Percentiles rank a stretch among this genome's conserved stretches.
Evolutionary conservation across 2,888 invertebrate genomes (phyloP).

Genomic region (Caenorhabditis sp.): DNA sequence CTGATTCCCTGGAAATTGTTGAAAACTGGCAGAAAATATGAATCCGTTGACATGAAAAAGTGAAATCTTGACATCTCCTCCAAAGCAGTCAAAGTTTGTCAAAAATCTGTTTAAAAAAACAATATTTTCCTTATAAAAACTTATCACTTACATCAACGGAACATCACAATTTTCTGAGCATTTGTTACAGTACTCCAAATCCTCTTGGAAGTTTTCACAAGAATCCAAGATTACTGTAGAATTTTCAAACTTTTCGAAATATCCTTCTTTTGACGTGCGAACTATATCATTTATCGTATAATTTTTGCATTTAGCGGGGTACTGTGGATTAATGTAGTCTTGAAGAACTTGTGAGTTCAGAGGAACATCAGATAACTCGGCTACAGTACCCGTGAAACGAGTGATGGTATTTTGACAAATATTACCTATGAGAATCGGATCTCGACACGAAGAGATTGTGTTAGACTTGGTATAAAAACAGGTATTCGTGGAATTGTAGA

Average conservation of each 20-base stretch:
- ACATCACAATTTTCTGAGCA: neutral
- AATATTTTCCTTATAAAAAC: neutral
- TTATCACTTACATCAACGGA: neutral
- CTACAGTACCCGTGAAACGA: neutral
- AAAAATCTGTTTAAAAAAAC: slow-evolving; percentile 4
- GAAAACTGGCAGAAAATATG: slow-evolving; percentile 17
- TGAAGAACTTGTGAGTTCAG: neutral
- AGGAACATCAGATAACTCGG: neutral
- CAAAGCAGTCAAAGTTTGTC: slow-evolving; percentile 16
- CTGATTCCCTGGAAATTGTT: slow-evolving; percentile 12
- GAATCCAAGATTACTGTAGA: neutral
- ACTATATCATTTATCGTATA: neutral
- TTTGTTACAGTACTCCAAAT: neutral
- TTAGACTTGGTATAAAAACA: neutral
- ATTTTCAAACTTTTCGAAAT: neutral
- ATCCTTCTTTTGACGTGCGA: neutral
- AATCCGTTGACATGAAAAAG: slow-evolving; percentile 21
- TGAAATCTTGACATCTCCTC: slow-evolving; percentile 9
- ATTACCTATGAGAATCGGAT: neutral
- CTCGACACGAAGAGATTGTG: neutral
- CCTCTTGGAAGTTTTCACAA: neutral
- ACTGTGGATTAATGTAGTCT: neutral
- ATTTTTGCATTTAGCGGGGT: neutral
- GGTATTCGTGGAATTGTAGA: neutral
- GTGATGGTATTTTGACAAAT: neutral